These are phyloP conservation scores for Pseudomyrmex concolor DNA, from an alignment of 1,140 invertebrate species.

Conservation along the genomic window DNA sequence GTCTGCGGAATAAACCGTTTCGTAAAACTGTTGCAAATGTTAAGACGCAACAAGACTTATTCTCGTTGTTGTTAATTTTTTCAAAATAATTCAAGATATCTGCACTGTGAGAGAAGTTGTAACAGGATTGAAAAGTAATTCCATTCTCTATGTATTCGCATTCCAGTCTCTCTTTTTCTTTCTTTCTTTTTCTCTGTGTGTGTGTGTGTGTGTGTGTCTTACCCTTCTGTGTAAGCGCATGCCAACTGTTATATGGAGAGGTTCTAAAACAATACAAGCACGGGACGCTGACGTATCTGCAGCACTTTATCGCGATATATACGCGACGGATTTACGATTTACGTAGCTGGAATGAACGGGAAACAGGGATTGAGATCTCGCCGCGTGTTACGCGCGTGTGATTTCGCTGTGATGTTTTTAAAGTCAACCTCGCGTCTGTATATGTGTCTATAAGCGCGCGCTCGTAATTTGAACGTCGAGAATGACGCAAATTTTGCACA, in stretches of 20 bases:
- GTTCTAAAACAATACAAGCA: constrained; percentile 53
- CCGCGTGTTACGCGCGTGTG: neutral
- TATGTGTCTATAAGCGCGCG: neutral
- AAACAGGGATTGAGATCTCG: constrained; percentile 1
- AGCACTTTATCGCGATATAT: constrained; percentile 49
- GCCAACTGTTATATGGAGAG: constrained; percentile 37
- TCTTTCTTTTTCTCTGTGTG: neutral
- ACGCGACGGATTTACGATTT: constrained; percentile 46
- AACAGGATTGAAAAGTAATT: neutral
- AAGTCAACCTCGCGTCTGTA: constrained; percentile 22
- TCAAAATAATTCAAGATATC: neutral
- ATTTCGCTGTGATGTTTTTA: constrained; percentile 34
- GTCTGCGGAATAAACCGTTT: too few relatives aligned
- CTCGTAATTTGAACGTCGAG: constrained; percentile 26
- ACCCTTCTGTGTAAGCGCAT: constrained; percentile 7
- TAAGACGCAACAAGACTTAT: too few relatives aligned
- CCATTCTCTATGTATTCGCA: constrained; percentile 2
- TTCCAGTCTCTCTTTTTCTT: neutral
- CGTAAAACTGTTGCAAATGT: too few relatives aligned
- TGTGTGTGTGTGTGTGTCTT: neutral
- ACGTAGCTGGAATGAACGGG: constrained; percentile 12
- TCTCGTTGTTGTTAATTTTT: too few relatives aligned
- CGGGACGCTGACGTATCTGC: constrained; percentile 32
- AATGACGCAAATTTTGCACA: neutral
- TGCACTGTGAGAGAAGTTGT: neutral